Evolutionary conservation across 2,797 vertebrate species (phyloP).

Genomic region (Coendou prehensilis): DNA sequence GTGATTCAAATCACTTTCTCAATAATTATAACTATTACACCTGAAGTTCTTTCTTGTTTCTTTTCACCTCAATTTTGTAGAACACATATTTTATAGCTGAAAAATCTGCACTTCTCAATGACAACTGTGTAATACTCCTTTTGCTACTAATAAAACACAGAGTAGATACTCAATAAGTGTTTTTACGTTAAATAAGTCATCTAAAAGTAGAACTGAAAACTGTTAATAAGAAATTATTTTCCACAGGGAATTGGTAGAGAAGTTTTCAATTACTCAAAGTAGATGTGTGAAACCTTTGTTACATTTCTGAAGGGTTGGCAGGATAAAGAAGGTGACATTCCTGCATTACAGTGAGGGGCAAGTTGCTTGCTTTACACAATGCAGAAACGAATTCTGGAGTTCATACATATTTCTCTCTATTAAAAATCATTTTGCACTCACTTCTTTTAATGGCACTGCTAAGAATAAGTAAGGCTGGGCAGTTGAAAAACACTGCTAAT

Average conservation of each 20-base stretch:
- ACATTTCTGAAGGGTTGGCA: not conserved
- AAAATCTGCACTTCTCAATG: not conserved
- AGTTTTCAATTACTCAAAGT: not conserved
- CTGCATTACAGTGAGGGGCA: not conserved
- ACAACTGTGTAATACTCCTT: not conserved
- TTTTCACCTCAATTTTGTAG: not conserved
- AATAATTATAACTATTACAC: not conserved
- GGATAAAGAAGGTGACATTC: not conserved
- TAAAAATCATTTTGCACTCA: slow-evolving; percentile 18
- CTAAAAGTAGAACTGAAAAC: not conserved
- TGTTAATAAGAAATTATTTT: not conserved
- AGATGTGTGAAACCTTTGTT: not conserved
- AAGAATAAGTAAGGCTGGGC: not conserved
- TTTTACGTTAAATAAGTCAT: slow-evolving; percentile 6
- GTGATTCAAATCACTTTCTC: not conserved
- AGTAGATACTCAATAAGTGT: not conserved
- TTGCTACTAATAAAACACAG: slow-evolving; percentile 1
- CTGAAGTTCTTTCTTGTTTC: not conserved
- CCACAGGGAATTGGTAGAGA: not conserved
- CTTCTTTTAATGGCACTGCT: not conserved
- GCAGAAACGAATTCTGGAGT: not conserved
- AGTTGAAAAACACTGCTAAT: not conserved
- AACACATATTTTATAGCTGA: not conserved
- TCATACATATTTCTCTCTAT: not conserved
- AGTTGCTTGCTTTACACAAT: not conserved